Percentiles rank a stretch among this genome's conserved stretches.
Evolutionary conservation across 23 tunicate species (phyloP).

Genomic region (Clavelina lepadiformis): DNA sequence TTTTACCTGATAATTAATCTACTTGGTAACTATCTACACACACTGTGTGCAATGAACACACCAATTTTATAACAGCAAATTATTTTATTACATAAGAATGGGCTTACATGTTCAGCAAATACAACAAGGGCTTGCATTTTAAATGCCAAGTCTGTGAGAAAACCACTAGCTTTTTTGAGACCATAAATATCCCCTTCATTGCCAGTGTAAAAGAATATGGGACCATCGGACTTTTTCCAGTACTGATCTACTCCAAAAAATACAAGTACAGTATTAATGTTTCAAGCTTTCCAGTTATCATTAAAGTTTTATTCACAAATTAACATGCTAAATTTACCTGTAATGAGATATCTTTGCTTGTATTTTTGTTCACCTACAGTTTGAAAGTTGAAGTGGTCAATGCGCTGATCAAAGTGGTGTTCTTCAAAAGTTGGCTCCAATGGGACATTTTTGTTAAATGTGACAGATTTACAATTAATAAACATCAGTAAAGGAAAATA

Average conservation of each 20-base stretch:
- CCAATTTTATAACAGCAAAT: too few relatives aligned
- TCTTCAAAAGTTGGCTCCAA: conserved; percentile 25
- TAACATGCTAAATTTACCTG: too few relatives aligned
- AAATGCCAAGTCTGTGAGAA: conserved; percentile 65
- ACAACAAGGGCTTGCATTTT: conserved; percentile 76
- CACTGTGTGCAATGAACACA: too few relatives aligned
- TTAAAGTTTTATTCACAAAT: too few relatives aligned
- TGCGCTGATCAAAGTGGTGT: conserved; percentile 57
- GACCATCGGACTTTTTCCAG: conserved; percentile 45
- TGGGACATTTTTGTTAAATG: neutral
- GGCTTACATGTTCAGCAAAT: conserved; percentile 96
- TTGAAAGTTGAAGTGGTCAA: conserved; percentile 88
- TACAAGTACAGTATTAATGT: too few relatives aligned
- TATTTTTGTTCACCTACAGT: conserved; percentile 53
- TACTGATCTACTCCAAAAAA: conserved; percentile 51
- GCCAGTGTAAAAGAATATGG: conserved; percentile 98
- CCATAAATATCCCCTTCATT: conserved; percentile 97
- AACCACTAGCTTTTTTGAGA: conserved; percentile 83
- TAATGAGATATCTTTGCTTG: conserved; percentile 67
- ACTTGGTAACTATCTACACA: too few relatives aligned
- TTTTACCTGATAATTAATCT: too few relatives aligned
- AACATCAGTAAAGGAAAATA: too few relatives aligned
- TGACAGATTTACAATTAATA: too few relatives aligned
- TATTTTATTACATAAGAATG: too few relatives aligned
- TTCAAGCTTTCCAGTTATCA: too few relatives aligned